Conservation (phyloP, 2,797 vertebrate species). For the Hapalemur alaotrensis region DNA sequence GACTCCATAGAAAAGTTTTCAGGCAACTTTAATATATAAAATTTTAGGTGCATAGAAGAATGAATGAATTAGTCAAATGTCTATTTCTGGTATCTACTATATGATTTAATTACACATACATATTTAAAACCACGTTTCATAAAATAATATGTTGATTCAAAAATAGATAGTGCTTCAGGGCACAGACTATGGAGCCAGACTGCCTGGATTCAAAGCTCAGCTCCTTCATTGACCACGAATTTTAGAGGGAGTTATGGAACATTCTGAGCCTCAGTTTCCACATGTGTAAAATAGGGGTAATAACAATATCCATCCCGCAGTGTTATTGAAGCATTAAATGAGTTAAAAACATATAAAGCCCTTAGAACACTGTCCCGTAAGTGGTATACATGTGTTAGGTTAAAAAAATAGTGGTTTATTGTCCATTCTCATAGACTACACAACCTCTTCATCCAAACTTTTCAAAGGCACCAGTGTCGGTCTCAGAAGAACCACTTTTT, state of each 20-base stretch:
- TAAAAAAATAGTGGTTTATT: background rate
- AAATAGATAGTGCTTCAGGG: background rate
- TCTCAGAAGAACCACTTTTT: background rate
- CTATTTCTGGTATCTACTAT: background rate
- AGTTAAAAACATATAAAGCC: background rate
- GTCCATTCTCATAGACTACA: background rate
- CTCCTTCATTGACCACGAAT: background rate
- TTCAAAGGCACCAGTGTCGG: background rate
- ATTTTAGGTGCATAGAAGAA: background rate
- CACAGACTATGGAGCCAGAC: background rate
- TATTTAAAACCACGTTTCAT: background rate
- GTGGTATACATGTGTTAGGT: background rate
- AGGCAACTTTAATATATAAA: background rate
- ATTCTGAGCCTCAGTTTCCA: background rate
- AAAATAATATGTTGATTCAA: background rate
- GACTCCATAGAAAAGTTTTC: background rate
- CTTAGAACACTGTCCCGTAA: background rate
- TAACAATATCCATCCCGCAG: background rate
- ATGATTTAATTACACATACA: background rate
- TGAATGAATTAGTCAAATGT: background rate
- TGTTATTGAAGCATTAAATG: background rate
- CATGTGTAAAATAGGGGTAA: background rate
- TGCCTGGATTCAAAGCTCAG: background rate
- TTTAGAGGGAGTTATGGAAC: background rate
- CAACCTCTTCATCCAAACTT: background rate